These are phyloP conservation scores for Coregonus ussuriensis DNA, from an alignment of 2,797 vertebrate species.

Conservation along the genomic window DNA sequence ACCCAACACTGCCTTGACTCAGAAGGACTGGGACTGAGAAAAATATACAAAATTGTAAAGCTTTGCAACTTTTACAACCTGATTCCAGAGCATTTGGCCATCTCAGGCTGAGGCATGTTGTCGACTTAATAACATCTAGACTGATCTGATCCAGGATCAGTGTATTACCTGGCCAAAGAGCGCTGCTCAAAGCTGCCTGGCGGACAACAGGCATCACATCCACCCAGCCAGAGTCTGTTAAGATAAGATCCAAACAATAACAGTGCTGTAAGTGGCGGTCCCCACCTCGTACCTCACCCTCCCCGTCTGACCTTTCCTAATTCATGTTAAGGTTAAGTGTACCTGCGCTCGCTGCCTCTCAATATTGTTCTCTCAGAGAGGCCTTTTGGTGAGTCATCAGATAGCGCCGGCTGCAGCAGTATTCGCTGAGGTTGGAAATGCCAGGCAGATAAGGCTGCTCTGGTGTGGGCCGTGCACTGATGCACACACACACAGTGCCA, in stretches of 20 bases:
- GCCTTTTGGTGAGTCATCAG: slow-evolving; percentile 67
- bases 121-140: slow-evolving; percentile 45
- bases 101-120: slow-evolving; percentile 41
- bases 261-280: slow-evolving; percentile 46
- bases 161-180: slow-evolving; percentile 48
- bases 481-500: slow-evolving; percentile 29
- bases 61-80: slow-evolving; percentile 28
- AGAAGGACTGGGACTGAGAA: background rate
- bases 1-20: background rate
- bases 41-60: slow-evolving; percentile 23
- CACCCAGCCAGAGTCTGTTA: slow-evolving; percentile 40
- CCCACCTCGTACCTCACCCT: slow-evolving; percentile 41
- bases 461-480: slow-evolving; percentile 15
- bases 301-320: slow-evolving; percentile 44
- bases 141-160: slow-evolving; percentile 48
- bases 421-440: slow-evolving; percentile 68
- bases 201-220: slow-evolving; percentile 31
- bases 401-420: slow-evolving; percentile 47
- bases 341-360: slow-evolving; percentile 58
- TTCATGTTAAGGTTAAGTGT: slow-evolving; percentile 63
- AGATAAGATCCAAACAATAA: slow-evolving; percentile 48
- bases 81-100: slow-evolving; percentile 38
- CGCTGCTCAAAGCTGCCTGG: slow-evolving; percentile 12
- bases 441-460: slow-evolving; percentile 69
- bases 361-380: slow-evolving; percentile 36